Base-by-base conservation (phyloP, 2,888 invertebrate genomes). In the Spicauda simplicius region DNA sequence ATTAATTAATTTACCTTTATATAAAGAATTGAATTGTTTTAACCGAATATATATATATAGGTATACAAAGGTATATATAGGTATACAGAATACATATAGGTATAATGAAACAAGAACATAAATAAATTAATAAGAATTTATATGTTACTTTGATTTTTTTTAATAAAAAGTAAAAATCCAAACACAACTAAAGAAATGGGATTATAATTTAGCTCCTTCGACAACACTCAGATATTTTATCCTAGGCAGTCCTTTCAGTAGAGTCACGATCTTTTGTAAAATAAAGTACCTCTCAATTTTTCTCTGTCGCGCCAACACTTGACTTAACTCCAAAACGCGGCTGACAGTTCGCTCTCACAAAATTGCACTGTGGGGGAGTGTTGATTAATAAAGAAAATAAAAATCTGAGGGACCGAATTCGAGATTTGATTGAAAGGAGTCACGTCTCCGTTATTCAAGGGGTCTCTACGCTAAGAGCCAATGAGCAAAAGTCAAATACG, bases 301-400 rank as follows among this genome's bases (percentile, higher is more conserved):
- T 65, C 64, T 53, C 53, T 59, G 65, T 65, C 59, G 48, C n/a
- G 18, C 52, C 53, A 60, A 66, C 66, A 66, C 66, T 66, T 61
- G 66, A 66, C 66, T 66, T 61, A 60, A 61, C 60, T 66, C 45
- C 12, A 25, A 54, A 59, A 54, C 53, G 50, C 60, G 65, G 60
- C 66, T 61, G 60, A 60, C 66, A 66, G 59, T 54, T 53, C 18
- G 53, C 53, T 53, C 60, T 53, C 50, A 61, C 67, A 61, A 61
- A 67, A 67, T 67, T 67, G 67, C 67, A 62, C 45, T 53, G 33
- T 25, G 56, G 67, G 67, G 67, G 67, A 67, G 61, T 61, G 60
- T 67, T 67, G 67, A 67, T 67, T 67, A 67, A 67, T 67, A 67
- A 67, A 67, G 61, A 67, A 61, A 67, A 67, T 56, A 58, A 60